Percentiles rank a stretch among this genome's conserved stretches.
Evolutionary conservation across 1,140 invertebrate species (phyloP).

Genomic region (Heliconius hermathena): DNA sequence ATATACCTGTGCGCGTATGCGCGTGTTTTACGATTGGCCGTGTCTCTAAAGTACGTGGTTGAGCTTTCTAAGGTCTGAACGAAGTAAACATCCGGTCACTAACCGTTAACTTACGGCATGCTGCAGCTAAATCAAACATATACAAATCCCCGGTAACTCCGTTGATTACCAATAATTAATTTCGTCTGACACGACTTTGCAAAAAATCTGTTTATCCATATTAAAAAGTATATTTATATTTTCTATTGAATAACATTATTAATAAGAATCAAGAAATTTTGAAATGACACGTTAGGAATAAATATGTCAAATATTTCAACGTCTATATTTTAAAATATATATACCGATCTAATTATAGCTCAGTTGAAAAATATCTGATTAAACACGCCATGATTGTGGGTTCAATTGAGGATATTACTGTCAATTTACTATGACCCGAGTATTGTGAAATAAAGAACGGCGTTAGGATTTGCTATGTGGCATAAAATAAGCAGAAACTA

Average conservation of each 20-base stretch:
- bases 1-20: constrained; percentile 21
- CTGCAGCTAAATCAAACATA: constrained; percentile 41
- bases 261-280: not conserved
- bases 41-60: constrained; percentile 52
- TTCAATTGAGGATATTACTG: not conserved
- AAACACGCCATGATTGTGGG: not conserved
- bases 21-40: constrained; percentile 60
- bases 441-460: not conserved
- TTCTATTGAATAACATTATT: no score
- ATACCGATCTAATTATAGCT: not conserved
- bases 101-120: constrained; percentile 48
- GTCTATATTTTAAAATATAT: not conserved
- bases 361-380: not conserved
- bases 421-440: not conserved
- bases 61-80: constrained; percentile 69
- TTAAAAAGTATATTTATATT: no score
- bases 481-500: not conserved
- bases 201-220: no score
- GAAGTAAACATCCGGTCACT: constrained; percentile 71
- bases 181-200: not conserved
- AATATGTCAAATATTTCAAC: no score
- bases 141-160: constrained; percentile 38
- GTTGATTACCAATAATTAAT: constrained; percentile 36
- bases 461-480: not conserved
- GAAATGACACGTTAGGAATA: no score